Conservation (phyloP, 2,888 invertebrate species). For the Ichneumoninae sp. region DNA sequence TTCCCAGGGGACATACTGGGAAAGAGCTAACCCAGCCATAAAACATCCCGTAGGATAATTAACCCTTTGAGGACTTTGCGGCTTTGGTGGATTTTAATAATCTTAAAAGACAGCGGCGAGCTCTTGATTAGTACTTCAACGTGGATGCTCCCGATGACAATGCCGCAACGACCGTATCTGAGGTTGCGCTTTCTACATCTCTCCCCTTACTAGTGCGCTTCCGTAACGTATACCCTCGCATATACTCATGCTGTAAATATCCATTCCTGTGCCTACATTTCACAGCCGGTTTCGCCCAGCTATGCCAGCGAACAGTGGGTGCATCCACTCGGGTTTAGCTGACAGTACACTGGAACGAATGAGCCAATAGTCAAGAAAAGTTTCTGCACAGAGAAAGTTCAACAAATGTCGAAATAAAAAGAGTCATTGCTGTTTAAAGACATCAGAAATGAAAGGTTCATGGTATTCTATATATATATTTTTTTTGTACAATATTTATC, state of each 20-base stretch:
- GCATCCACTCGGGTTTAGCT: background rate
- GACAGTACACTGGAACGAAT: conserved; percentile 26
- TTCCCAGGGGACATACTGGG: conserved; percentile 68
- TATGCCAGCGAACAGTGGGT: conserved; percentile 21
- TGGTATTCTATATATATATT: too few species aligned
- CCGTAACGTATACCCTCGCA: conserved; percentile 41
- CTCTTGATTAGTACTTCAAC: conserved; percentile 80
- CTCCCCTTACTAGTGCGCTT: conserved; percentile 38
- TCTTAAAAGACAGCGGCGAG: conserved; percentile 81
- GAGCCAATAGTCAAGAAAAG: conserved; percentile 28
- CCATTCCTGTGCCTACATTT: conserved; percentile 50
- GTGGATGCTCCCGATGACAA: conserved; percentile 76
- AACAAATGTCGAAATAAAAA: background rate
- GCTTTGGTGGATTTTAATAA: conserved; percentile 83
- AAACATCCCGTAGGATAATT: conserved; percentile 82
- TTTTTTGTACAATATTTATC: too few species aligned
- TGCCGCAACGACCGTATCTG: conserved; percentile 67
- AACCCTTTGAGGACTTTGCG: conserved; percentile 83
- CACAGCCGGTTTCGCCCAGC: conserved; percentile 53
- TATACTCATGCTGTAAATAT: conserved; percentile 32
- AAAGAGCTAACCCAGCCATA: conserved; percentile 77
- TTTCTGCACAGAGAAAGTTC: background rate
- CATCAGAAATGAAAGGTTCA: background rate
- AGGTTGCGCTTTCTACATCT: conserved; percentile 55
- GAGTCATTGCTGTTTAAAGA: background rate